Base-by-base conservation (phyloP, 2,797 vertebrate species). In the Hydrolagus colliei region DNA sequence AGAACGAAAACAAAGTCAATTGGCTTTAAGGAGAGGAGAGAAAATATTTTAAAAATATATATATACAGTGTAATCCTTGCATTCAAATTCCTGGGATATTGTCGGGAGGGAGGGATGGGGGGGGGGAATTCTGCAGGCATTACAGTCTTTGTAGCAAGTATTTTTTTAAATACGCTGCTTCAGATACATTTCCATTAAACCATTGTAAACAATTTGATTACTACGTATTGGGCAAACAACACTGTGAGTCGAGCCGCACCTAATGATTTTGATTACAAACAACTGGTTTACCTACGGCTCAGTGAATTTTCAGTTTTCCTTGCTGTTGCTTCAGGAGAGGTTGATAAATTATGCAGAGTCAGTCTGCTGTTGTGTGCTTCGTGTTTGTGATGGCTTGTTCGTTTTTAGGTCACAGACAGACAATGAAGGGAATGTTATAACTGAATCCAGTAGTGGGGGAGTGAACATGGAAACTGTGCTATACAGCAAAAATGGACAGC, bases 381-480 rank as follows among this genome's bases (percentile, higher is more conserved):
- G 22, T 67, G 9, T 73, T 85, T 89, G 65, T 35, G 10, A 18
- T 71, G 79, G 16, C 16, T 86, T 88, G 86, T 86, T 91, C 91
- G 1, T 6, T 52, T 92, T 67, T 91, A 99, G 98, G 91, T 97
- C 97, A 35, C 97, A 99, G 93, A 96, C 95, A 16, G 97, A 99
- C 88, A 92, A 91, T 2, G 97, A 98, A 86, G 97, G 95, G 86
- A 94, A 93, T 0, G 89, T 91, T 9, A 93, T 92, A 72, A 89
- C 92, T 0, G 97, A 96, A 90, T 89, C 89, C 73, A 89, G 93
- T 90, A 93, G 93, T 4, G 94, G 93, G 73, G 93, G 95, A 84
- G 87, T 92, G 90, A 90, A 89, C 79, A 92, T 93, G 90, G 97
- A 98, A 88, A 91, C 94, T 67, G 87, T 92, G 86, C 93, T 94